phyloP scores from a whole-genome alignment of 2,888 invertebrate species.

The Petrolisthes cinctipes region DNA sequence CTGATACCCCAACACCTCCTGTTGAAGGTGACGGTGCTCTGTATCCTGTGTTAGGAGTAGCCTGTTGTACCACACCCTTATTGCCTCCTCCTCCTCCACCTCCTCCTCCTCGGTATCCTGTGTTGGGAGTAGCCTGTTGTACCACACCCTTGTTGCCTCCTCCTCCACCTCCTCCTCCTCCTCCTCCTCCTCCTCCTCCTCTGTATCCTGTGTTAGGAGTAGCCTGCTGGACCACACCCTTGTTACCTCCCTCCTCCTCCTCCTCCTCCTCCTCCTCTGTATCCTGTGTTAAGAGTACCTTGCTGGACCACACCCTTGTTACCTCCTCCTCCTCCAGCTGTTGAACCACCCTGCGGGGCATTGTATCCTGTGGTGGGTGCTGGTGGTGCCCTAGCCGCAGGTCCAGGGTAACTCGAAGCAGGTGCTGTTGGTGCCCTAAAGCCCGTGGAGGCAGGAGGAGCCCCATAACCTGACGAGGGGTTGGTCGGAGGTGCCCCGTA shows the following conservation, averaged over 20 bases:
- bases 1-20: not conserved
- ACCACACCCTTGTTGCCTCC: too few relatives aligned
- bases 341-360: not conserved
- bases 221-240: not conserved
- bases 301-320: not conserved
- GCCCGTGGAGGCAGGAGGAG: constrained; percentile 30
- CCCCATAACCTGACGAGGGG: constrained; percentile 27
- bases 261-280: not conserved
- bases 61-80: not conserved
- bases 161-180: not conserved
- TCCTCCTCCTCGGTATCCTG: not conserved
- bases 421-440: constrained; percentile 26
- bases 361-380: constrained; percentile 19
- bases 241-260: too few relatives aligned
- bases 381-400: constrained; percentile 12
- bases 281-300: not conserved
- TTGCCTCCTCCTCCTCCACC: not conserved
- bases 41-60: constrained; percentile 25
- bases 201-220: constrained; percentile 2
- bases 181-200: not conserved
- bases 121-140: not conserved
- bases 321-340: not conserved
- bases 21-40: constrained; percentile 23
- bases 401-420: constrained; percentile 12
- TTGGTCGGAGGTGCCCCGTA: constrained; percentile 29